Evolutionary conservation across 2,797 vertebrate species (phyloP).

Genomic region (Anguilla anguilla): DNA sequence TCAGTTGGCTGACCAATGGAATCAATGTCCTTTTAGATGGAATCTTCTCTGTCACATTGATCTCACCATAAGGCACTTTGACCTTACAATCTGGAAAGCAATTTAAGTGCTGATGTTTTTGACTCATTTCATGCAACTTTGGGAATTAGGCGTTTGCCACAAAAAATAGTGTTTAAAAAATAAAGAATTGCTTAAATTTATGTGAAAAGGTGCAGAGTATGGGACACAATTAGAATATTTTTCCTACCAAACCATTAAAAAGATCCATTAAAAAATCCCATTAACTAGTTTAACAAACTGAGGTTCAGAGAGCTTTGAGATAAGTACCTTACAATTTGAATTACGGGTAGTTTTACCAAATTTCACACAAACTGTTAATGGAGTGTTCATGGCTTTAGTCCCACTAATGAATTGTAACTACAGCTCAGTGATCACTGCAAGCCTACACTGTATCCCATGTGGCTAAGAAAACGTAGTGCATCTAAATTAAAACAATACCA

Average conservation of each 20-base stretch:
- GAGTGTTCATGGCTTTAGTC: slow-evolving; percentile 39
- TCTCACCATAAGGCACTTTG: not conserved
- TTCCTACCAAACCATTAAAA: not conserved
- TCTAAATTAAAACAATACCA: slow-evolving; percentile 52
- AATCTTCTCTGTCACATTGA: not conserved
- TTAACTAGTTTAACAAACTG: not conserved
- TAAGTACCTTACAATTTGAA: not conserved
- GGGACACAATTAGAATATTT: not conserved
- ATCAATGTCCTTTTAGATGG: not conserved
- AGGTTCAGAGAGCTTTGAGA: not conserved
- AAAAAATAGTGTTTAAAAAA: not conserved
- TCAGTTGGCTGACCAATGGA: not conserved
- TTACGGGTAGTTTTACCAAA: not conserved
- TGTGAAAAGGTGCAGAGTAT: not conserved
- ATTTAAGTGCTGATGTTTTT: not conserved
- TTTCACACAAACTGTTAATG: slow-evolving; percentile 20
- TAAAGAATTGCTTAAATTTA: not conserved
- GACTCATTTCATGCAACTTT: not conserved
- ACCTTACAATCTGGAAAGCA: not conserved
- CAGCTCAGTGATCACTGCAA: not conserved
- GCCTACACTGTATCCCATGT: slow-evolving; percentile 11
- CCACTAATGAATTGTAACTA: slow-evolving; percentile 51
- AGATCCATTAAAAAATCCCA: not conserved
- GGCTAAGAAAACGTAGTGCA: slow-evolving; percentile 22
- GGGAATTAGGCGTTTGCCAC: not conserved